Conservation (phyloP, 2,113 vertebrate genomes). For the Leucosticte australis region DNA sequence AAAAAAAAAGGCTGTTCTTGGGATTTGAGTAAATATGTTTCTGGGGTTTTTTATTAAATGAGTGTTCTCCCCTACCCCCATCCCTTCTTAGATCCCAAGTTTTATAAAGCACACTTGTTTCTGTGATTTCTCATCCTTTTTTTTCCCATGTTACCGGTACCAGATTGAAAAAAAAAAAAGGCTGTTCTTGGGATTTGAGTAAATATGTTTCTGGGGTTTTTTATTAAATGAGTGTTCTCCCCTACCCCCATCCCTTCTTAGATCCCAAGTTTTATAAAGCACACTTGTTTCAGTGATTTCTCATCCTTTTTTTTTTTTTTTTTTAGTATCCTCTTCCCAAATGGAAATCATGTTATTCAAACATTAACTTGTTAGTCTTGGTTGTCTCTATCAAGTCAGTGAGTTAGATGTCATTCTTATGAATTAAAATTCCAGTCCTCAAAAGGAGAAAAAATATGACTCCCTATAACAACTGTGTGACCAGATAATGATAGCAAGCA, state of each 20-base stretch:
- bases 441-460: not conserved
- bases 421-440: not conserved
- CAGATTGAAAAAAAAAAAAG: not conserved
- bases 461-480: not conserved
- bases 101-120: not conserved
- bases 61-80: fast-evolving
- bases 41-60: fast-evolving
- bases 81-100: not conserved
- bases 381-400: not conserved
- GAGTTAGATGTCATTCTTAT: not conserved
- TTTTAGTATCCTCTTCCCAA: not conserved
- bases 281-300: not conserved
- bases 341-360: not conserved
- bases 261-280: not conserved
- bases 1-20: not conserved
- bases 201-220: not conserved
- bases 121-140: not conserved
- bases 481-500: not conserved
- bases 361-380: not conserved
- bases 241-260: fast-evolving
- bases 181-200: not conserved
- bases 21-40: not conserved
- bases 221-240: not conserved
- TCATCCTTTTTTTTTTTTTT: not conserved
- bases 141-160: not conserved